A percentile compares a stretch with the other conserved stretches of the same genome.
Evolutionary conservation across 2,888 invertebrate genomes (phyloP).

Genomic region (Sthenelais limicola): DNA sequence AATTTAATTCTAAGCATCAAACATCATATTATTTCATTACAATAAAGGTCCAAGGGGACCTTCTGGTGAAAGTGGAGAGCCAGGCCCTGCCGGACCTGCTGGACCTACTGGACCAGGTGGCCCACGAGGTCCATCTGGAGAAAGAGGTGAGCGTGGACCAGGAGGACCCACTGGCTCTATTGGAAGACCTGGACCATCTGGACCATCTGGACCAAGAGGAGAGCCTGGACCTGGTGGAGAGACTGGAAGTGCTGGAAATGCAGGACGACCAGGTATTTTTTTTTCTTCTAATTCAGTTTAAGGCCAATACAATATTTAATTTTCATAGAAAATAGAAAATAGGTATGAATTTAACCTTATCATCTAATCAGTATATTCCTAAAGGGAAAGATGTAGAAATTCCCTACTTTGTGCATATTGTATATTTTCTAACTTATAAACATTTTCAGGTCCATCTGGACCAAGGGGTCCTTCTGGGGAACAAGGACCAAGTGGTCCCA

Average conservation of each 20-base stretch:
- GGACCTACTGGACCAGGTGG: slow-evolving; percentile 42
- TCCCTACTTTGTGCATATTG: background rate
- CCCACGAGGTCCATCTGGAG: slow-evolving; percentile 46
- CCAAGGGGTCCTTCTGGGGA: slow-evolving; percentile 40
- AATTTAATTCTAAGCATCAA: too few species aligned
- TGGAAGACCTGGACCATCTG: slow-evolving; percentile 42
- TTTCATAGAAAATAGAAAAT: slow-evolving; percentile 47
- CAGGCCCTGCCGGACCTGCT: slow-evolving; percentile 56
- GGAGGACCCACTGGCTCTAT: slow-evolving; percentile 40
- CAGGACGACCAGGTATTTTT: slow-evolving; percentile 37
- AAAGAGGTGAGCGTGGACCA: slow-evolving; percentile 57
- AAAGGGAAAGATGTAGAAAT: background rate
- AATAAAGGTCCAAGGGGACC: slow-evolving; percentile 48
- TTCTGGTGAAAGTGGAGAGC: slow-evolving; percentile 71
- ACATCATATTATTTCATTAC: too few species aligned
- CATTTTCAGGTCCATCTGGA: slow-evolving; percentile 32
- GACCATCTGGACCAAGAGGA: slow-evolving; percentile 47
- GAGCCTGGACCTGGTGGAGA: slow-evolving; percentile 27
- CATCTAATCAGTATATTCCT: too few species aligned
- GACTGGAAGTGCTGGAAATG: slow-evolving; percentile 26
- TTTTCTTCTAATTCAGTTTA: too few species aligned
- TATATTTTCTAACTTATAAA: too few species aligned
- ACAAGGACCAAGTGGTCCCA: slow-evolving; percentile 26
- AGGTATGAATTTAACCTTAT: slow-evolving; percentile 44
- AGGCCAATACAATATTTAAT: too few species aligned